Evolutionary conservation across 2,888 invertebrate genomes (phyloP).

Genomic region (Drosophila mulleri): DNA sequence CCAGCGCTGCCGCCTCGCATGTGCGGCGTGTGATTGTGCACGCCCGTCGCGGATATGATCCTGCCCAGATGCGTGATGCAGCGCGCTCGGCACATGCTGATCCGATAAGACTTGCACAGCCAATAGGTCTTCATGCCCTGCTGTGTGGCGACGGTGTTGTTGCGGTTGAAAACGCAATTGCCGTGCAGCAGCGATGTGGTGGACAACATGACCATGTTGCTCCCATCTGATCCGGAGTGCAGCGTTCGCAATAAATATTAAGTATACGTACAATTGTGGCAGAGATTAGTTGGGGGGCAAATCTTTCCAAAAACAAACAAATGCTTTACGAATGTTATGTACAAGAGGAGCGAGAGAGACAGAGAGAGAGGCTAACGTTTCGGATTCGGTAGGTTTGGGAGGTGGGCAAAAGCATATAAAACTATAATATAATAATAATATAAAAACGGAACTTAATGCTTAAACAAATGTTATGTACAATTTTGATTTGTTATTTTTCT

Average conservation of each 20-base stretch:
- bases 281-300: slow-evolving; percentile 71
- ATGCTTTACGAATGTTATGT: slow-evolving; percentile 64
- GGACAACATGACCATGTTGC: slow-evolving; percentile 85
- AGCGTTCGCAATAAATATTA: slow-evolving; percentile 57
- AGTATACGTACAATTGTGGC: slow-evolving; percentile 74
- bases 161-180: slow-evolving; percentile 85
- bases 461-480: slow-evolving; percentile 69
- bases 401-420: slow-evolving; percentile 1
- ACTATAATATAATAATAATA: not conserved
- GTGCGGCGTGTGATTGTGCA: slow-evolving; percentile 85
- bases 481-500: not conserved
- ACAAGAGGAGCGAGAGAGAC: slow-evolving; percentile 38
- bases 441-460: not conserved
- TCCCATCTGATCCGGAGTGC: slow-evolving; percentile 76
- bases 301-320: slow-evolving; percentile 36
- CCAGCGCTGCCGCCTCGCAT: slow-evolving; percentile 75
- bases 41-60: slow-evolving; percentile 85
- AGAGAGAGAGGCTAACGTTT: slow-evolving; percentile 6
- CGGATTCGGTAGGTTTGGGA: not conserved
- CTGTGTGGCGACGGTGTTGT: slow-evolving; percentile 85
- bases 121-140: slow-evolving; percentile 86
- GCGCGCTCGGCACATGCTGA: slow-evolving; percentile 85
- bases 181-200: slow-evolving; percentile 85
- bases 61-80: slow-evolving; percentile 85
- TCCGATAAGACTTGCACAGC: slow-evolving; percentile 85